Evolutionary conservation across 2,113 vertebrate species (phyloP).

Genomic region (Lagopus leucura): DNA sequence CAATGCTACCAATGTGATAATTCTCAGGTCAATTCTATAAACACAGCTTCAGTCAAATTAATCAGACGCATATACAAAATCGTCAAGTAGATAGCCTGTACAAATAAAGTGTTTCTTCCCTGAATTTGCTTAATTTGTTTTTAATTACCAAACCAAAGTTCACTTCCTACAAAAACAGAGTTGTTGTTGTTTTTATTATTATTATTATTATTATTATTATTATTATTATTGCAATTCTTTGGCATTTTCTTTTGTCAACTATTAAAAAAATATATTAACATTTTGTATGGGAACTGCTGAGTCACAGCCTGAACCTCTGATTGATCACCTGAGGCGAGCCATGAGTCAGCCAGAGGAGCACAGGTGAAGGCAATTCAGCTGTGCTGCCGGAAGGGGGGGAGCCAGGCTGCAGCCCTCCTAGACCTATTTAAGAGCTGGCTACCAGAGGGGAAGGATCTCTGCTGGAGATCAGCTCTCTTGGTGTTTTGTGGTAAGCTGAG

Average conservation of each 20-base stretch:
- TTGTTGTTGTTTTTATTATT: background rate
- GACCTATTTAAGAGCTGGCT: too few relatives aligned
- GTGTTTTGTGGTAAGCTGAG: too few relatives aligned
- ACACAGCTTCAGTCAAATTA: background rate
- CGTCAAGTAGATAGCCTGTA: background rate
- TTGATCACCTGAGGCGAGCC: too few relatives aligned
- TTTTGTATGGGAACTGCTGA: too few relatives aligned
- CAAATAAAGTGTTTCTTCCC: background rate
- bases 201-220: background rate
- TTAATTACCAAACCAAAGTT: constrained; percentile 33
- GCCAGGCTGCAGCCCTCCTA: too few relatives aligned
- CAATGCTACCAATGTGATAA: background rate
- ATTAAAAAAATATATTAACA: background rate
- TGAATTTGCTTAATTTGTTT: background rate
- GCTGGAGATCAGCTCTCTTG: too few relatives aligned
- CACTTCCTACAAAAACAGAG: background rate
- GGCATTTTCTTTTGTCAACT: background rate
- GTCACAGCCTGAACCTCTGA: too few relatives aligned
- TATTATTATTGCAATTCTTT: background rate
- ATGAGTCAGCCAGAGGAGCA: too few relatives aligned
- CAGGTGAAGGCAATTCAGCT: too few relatives aligned
- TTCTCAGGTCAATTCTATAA: background rate
- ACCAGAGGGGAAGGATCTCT: too few relatives aligned
- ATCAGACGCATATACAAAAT: background rate
- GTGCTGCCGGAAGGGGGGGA: too few relatives aligned